These are phyloP conservation scores for Asobara japonica DNA, from an alignment of 1,140 invertebrate genomes.

Conservation along the genomic window DNA sequence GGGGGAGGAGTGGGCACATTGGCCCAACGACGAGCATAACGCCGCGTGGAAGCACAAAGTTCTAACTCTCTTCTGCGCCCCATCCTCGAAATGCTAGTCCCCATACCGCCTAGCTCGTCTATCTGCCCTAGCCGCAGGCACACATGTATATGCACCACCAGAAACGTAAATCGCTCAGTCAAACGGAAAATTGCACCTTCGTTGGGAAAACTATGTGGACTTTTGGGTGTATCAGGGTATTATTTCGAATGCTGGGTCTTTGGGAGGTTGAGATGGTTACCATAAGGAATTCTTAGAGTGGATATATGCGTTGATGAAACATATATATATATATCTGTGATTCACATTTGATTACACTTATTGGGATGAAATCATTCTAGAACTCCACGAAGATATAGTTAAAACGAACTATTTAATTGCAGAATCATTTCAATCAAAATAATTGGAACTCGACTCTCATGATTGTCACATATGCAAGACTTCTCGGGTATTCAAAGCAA, in stretches of 20 bases:
- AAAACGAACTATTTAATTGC: no score
- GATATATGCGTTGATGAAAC: no score
- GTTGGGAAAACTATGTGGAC: background rate
- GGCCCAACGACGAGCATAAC: slow-evolving; percentile 6
- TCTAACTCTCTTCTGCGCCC: background rate
- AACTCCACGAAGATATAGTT: no score
- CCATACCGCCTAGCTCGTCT: background rate
- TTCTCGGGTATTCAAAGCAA: background rate
- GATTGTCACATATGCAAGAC: no score
- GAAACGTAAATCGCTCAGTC: slow-evolving; percentile 13
- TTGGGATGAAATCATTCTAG: no score
- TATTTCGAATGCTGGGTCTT: background rate
- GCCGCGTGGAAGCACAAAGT: slow-evolving; percentile 12
- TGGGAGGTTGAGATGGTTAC: no score
- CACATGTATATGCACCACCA: slow-evolving; percentile 7
- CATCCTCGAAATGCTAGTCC: background rate
- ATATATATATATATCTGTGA: no score
- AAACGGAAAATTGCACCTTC: slow-evolving; percentile 22
- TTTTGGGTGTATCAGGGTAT: background rate
- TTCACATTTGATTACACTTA: no score
- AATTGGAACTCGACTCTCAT: no score
- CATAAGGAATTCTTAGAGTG: no score
- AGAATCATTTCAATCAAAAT: no score
- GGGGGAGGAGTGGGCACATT: background rate
- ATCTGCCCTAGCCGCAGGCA: slow-evolving; percentile 12